Conservation (phyloP, 2,888 invertebrate genomes). For the Yponomeuta cagnagella region DNA sequence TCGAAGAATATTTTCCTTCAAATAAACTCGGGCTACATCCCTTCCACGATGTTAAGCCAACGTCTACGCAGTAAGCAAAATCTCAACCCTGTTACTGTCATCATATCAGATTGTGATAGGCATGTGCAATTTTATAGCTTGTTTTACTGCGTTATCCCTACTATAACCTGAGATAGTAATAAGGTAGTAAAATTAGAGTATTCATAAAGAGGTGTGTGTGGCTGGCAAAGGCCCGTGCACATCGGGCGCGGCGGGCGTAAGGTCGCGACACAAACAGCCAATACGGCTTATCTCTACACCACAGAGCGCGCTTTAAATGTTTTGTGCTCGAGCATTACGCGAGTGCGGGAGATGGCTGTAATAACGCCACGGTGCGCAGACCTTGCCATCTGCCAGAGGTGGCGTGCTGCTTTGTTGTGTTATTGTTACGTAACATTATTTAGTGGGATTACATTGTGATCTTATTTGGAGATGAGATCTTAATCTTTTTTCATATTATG, state of each 20-base stretch:
- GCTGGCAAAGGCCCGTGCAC: slow-evolving; percentile 7
- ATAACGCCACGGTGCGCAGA: slow-evolving; percentile 25
- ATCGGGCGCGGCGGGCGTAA: slow-evolving; percentile 16
- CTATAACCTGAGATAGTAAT: slow-evolving; percentile 1
- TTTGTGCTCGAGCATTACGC: slow-evolving; percentile 35
- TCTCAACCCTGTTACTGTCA: not conserved
- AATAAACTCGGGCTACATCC: not conserved
- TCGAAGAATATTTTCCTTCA: slow-evolving; percentile 3
- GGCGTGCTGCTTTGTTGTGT: not conserved
- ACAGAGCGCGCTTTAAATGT: slow-evolving; percentile 48
- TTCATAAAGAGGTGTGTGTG: slow-evolving; percentile 2
- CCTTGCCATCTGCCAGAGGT: not conserved
- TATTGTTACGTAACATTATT: not conserved
- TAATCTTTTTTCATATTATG: not conserved
- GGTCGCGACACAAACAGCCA: slow-evolving; percentile 35
- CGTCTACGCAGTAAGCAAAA: not conserved
- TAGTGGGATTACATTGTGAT: not conserved
- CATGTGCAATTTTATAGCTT: not conserved
- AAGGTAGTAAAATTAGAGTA: slow-evolving; percentile 7
- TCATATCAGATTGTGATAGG: not conserved
- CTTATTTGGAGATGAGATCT: not conserved
- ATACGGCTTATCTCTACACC: slow-evolving; percentile 41
- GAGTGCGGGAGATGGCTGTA: slow-evolving; percentile 30
- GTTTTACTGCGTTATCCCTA: not conserved
- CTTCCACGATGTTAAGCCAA: not conserved